Percentiles rank a stretch among this genome's conserved stretches.
Evolutionary conservation across 2,113 vertebrate species (phyloP).

Genomic region (Melospiza melodia): DNA sequence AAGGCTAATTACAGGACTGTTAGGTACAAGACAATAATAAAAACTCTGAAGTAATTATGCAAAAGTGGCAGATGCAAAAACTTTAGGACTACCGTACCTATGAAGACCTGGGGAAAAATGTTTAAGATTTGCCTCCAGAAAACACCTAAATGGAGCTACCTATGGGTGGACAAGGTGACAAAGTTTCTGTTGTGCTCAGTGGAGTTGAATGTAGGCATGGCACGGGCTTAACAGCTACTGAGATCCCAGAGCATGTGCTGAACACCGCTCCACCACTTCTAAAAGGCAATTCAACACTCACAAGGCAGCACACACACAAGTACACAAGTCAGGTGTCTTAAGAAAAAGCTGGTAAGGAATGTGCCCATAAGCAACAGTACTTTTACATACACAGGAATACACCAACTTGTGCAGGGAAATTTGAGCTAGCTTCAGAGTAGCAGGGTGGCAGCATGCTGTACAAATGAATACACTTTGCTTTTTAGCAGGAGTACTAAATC

Average conservation of each 20-base stretch:
- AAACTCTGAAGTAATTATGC: background rate
- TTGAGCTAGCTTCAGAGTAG: background rate
- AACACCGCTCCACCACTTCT: background rate
- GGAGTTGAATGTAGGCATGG: fast-evolving
- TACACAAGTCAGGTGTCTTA: background rate
- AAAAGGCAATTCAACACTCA: background rate
- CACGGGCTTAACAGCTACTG: background rate
- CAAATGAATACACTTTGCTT: background rate
- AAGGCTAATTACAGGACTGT: background rate
- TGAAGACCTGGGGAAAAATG: background rate
- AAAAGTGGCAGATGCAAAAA: background rate
- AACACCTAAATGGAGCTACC: background rate
- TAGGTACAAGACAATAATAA: background rate
- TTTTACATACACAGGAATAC: background rate
- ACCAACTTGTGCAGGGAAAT: background rate
- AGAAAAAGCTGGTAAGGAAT: background rate
- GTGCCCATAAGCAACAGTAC: background rate
- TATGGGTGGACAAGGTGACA: background rate
- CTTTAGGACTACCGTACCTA: background rate
- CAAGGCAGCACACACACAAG: background rate
- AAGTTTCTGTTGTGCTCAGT: background rate
- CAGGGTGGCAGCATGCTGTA: background rate
- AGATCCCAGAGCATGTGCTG: background rate
- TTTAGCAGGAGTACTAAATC: background rate
- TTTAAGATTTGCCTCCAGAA: background rate